Conservation (phyloP, 2,888 invertebrate species). For the Pilophorus perplexus region DNA sequence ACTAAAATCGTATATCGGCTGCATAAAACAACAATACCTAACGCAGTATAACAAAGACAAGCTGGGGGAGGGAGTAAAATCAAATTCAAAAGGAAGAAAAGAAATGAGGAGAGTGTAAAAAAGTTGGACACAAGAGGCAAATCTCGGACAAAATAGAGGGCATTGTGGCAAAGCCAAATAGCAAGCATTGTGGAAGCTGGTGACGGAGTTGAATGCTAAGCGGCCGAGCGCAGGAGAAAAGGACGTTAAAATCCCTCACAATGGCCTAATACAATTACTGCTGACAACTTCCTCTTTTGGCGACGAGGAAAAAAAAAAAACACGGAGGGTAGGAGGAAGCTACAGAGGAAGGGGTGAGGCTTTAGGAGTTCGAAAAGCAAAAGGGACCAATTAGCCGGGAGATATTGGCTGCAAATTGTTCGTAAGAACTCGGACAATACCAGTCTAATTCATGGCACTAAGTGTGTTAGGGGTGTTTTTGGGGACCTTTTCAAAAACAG, state of each 20-base stretch:
- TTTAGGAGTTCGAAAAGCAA: slow-evolving; percentile 9
- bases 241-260: slow-evolving; percentile 42
- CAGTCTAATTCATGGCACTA: slow-evolving; percentile 40
- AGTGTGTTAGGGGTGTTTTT: slow-evolving; percentile 34
- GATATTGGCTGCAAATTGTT: slow-evolving; percentile 42
- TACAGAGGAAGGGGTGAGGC: slow-evolving; percentile 4
- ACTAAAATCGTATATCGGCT: no score
- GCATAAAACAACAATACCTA: no score
- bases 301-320: slow-evolving; percentile 18
- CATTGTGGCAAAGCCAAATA: slow-evolving; percentile 29
- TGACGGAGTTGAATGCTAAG: slow-evolving; percentile 23
- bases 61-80: no score
- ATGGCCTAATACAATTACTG: slow-evolving; percentile 39
- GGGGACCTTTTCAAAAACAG: no score
- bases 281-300: slow-evolving; percentile 38
- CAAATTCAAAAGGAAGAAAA: not conserved
- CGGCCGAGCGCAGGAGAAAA: slow-evolving; percentile 19
- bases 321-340: slow-evolving; percentile 13
- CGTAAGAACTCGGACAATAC: slow-evolving; percentile 40
- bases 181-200: slow-evolving; percentile 28
- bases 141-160: slow-evolving; percentile 11
- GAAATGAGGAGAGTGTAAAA: not conserved
- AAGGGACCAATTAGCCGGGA: slow-evolving; percentile 40
- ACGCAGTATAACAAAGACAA: no score
- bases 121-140: slow-evolving; percentile 10